Base-by-base conservation (phyloP, 2,113 vertebrate species). In the Mugil cephalus region DNA sequence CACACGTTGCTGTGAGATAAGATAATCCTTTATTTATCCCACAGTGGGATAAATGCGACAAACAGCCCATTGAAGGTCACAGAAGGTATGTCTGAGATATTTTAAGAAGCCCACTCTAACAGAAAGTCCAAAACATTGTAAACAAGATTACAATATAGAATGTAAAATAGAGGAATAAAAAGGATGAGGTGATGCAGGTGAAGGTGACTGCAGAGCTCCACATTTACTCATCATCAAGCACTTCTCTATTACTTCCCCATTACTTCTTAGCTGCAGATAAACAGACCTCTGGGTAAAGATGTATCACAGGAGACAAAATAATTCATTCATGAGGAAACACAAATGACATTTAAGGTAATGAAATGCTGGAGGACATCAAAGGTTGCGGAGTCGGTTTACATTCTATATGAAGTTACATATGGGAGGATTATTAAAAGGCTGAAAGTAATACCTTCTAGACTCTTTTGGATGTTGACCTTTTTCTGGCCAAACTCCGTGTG, bases 261-360 rank as follows among this genome's bases (percentile, higher is more conserved):
- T n/a, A n/a, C n/a, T 48, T 11, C 10, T 3, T 17, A 1, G 46
- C 17, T 19, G 46, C 46, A 19, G 17, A 48, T 45, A 45, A 45
- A 45, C 7, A 45, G 43, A 12, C 54, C 17, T 13, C 35, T 3
- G 54, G 35, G n/a, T 10, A 7, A n/a, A 10, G 4, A 8, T 9
- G 21, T 6, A 19, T 18, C 47, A 10, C 45, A 13, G 43, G 9
- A 40, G 34, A 47, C 53, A 48, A 34, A n/a, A n/a, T n/a, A n/a
- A 30, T 30, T 59, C 14, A 30, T 18, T 70, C 45, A 51, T 7
- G 56, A n/a, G 21, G 24, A 70, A 70, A 58, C 54, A 70, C 19
- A 51, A 14, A 42, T 40, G 38, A 39, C 55, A 51, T 60, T 51
- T 51, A 17, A 6, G 14, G 30, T 18, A 48, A 17, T 19, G 4